Percentiles rank a stretch among this genome's conserved stretches.
phyloP scores from a whole-genome alignment of 2,113 vertebrate species.

The Bolborhynchus lineola region DNA sequence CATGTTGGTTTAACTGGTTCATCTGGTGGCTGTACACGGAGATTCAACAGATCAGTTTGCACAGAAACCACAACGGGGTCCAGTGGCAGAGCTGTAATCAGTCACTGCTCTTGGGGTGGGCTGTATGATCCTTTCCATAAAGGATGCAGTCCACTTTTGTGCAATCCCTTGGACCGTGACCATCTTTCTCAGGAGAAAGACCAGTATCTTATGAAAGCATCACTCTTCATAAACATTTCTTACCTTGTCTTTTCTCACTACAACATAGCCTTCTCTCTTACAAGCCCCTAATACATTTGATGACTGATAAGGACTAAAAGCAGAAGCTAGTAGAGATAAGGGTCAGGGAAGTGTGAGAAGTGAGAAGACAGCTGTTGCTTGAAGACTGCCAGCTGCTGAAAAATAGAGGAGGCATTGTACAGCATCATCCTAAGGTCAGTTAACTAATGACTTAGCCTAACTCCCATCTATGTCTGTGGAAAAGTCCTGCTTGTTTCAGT shows the following conservation, averaged over 20 bases:
- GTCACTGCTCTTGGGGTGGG: neutral
- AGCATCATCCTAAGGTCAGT: neutral
- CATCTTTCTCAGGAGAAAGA: neutral
- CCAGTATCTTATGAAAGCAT: neutral
- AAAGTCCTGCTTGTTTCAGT: neutral
- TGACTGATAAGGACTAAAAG: constrained; percentile 42
- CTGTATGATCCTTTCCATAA: neutral
- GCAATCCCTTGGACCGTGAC: neutral
- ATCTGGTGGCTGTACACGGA: neutral
- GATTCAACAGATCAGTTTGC: neutral
- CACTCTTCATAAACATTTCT: neutral
- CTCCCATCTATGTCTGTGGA: neutral
- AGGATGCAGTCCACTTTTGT: neutral
- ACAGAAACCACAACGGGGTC: neutral
- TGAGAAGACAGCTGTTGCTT: constrained; percentile 35
- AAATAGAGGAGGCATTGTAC: neutral
- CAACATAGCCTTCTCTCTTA: neutral
- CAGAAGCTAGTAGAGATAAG: constrained; percentile 58
- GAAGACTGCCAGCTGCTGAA: constrained; percentile 46
- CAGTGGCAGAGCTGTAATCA: neutral
- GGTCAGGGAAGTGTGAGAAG: neutral
- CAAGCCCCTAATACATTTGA: neutral
- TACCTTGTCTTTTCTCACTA: neutral
- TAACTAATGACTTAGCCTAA: neutral
- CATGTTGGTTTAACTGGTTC: neutral